phyloP scores from a whole-genome alignment of 2,113 vertebrate species.

The Cathartes aura region DNA sequence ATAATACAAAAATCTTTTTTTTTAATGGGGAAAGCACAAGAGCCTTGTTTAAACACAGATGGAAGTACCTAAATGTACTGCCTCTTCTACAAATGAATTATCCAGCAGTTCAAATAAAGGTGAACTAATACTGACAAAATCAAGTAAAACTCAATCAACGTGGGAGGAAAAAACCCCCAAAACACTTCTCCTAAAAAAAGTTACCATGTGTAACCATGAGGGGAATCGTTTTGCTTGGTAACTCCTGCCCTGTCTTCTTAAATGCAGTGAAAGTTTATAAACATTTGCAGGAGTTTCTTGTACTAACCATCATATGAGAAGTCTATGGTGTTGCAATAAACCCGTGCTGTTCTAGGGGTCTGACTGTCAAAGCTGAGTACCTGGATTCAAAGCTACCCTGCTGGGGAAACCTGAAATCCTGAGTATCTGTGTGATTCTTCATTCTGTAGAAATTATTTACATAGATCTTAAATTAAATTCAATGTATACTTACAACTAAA shows the following conservation, averaged over 20 bases:
- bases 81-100: slow-evolving; percentile 67
- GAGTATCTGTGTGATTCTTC: not conserved
- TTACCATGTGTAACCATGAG: not conserved
- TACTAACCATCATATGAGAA: not conserved
- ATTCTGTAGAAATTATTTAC: not conserved
- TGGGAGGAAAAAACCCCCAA: not conserved
- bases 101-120: slow-evolving; percentile 58
- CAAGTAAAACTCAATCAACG: slow-evolving; percentile 28
- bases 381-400: not conserved
- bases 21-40: slow-evolving; percentile 57
- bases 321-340: not conserved
- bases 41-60: slow-evolving; percentile 59
- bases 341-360: not conserved
- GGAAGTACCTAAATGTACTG: slow-evolving; percentile 69
- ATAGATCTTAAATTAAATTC: not conserved
- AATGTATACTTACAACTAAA: not conserved
- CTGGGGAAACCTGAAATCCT: not conserved
- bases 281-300: not conserved
- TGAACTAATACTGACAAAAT: slow-evolving; percentile 56
- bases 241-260: not conserved
- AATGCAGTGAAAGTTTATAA: not conserved
- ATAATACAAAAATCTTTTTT: slow-evolving; percentile 34
- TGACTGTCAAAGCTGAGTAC: not conserved
- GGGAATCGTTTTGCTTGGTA: not conserved
- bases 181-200: not conserved